A percentile compares a stretch with the other conserved stretches of the same genome.
Evolutionary conservation across 2,113 vertebrate species (phyloP).

Genomic region (Vireo altiloquus): DNA sequence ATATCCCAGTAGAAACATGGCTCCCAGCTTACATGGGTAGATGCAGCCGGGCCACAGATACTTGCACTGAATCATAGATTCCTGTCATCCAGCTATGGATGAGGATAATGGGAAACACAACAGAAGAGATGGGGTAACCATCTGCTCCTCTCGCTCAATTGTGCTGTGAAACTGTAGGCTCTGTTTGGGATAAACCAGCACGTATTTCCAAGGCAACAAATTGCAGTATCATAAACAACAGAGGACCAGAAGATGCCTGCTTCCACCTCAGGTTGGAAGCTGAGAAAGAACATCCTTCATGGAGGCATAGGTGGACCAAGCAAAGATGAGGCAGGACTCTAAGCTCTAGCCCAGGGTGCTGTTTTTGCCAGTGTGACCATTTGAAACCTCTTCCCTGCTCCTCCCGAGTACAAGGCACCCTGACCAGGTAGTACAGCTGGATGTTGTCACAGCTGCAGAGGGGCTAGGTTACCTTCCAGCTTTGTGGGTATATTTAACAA

Average conservation of each 20-base stretch:
- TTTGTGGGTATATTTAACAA: background rate
- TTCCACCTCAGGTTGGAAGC: conserved; percentile 20
- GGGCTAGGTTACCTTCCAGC: background rate
- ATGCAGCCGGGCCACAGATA: background rate
- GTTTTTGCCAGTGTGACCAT: background rate
- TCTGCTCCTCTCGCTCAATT: conserved; percentile 5
- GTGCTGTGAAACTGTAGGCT: background rate
- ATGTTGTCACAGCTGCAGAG: background rate
- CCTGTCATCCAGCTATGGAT: background rate
- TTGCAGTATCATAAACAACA: conserved; percentile 31
- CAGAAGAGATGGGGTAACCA: conserved; percentile 36
- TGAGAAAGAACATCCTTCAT: background rate
- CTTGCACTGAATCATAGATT: conserved; percentile 7
- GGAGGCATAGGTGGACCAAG: background rate
- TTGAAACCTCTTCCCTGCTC: background rate
- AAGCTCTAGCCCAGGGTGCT: background rate
- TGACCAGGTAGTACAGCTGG: background rate
- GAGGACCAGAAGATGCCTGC: conserved; percentile 24
- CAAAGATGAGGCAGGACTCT: background rate
- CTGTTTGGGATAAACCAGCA: conserved; percentile 52
- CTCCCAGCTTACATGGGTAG: background rate
- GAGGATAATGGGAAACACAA: conserved; percentile 1
- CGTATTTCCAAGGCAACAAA: conserved; percentile 66
- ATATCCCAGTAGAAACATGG: background rate
- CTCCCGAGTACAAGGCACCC: background rate